Evolutionary conservation across 2,888 invertebrate genomes (phyloP), one percentile per base, ranked within the genome.

Genomic region (Falcaria lacertinaria): DNA sequence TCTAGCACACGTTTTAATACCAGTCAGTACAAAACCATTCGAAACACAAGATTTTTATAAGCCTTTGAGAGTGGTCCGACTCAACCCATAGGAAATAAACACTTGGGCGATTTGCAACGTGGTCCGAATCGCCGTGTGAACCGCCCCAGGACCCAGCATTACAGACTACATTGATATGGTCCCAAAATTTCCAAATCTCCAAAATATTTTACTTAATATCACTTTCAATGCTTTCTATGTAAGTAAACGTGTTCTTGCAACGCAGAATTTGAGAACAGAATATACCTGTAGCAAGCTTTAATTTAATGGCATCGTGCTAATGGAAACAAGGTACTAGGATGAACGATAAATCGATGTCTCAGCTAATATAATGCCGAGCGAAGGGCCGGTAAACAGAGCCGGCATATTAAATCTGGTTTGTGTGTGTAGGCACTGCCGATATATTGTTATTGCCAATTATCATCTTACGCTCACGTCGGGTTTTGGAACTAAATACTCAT

Each of bases 381-480:
- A 22, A 34, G 38, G 33, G 34, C 25, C 16, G 33, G 38, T 39
- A 43, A 43, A 39, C 34, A 39, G 25, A 33, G 39, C 16, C 39
- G 11, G 19, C 35, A 36, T 40, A 25, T 44, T 40, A 44, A 44
- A 40, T 36, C 40, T 36, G 8, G 40, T 39, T 43, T 43, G 43
- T 40, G 44, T 40, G 39, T 40, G 44, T 40, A 36, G 11, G 22
- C 34, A 15, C 38, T 22, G 33, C 22, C 38, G 33, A 42, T 42
- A 42, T 25, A 22, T 15, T 16, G 34, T 58, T 56, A 58, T 46
- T 48, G 55, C 44, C 52, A 46, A 56, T 56, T 58, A 58, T 42
- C 44, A 42, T 40, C 40, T 41, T 8, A 33, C 53, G 45, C 58
- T 55, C 48, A 48, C 51, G 51, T 35, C 47, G 49, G 44, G 25